phyloP scores from a whole-genome alignment of 2,888 invertebrate species.

The Hybos culiciformis region DNA sequence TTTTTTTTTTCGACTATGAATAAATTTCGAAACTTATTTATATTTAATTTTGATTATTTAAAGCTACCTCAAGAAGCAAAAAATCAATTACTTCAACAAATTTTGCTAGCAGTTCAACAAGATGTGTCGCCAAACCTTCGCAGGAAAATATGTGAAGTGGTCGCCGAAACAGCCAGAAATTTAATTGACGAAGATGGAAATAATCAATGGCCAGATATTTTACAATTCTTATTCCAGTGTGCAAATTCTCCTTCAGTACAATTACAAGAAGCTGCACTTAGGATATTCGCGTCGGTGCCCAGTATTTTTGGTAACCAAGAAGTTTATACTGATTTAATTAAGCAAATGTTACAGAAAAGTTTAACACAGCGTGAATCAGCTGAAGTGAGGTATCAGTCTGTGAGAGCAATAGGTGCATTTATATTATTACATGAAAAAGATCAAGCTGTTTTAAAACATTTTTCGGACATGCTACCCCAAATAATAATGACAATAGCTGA shows the following conservation, averaged over 20 bases:
- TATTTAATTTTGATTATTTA: no score
- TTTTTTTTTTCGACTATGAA: no score
- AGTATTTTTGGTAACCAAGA: constrained; percentile 96
- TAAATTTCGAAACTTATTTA: no score
- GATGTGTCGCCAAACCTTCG: constrained; percentile 65
- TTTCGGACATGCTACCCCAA: constrained; percentile 68
- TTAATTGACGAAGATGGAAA: constrained; percentile 90
- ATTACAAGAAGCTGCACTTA: constrained; percentile 83
- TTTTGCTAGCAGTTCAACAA: constrained; percentile 71
- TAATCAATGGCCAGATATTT: constrained; percentile 93
- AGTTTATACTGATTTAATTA: constrained; percentile 83
- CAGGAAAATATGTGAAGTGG: constrained; percentile 89
- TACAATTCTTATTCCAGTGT: constrained; percentile 90
- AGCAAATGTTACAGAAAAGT: constrained; percentile 83
- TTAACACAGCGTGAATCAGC: constrained; percentile 57
- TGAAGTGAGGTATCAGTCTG: constrained; percentile 68
- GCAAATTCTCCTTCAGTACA: constrained; percentile 70
- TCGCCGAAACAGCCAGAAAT: constrained; percentile 91
- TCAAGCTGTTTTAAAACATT: constrained; percentile 74
- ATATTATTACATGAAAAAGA: constrained; percentile 90
- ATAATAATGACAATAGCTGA: constrained; percentile 60
- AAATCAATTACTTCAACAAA: constrained; percentile 70
- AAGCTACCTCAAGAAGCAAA: constrained; percentile 69
- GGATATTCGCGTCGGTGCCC: constrained; percentile 94
- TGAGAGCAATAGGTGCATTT: constrained; percentile 74